A percentile compares a stretch with the other conserved stretches of the same genome.
phyloP scores from a whole-genome alignment of 2,797 vertebrate genomes.

The Sebastes miniatus region DNA sequence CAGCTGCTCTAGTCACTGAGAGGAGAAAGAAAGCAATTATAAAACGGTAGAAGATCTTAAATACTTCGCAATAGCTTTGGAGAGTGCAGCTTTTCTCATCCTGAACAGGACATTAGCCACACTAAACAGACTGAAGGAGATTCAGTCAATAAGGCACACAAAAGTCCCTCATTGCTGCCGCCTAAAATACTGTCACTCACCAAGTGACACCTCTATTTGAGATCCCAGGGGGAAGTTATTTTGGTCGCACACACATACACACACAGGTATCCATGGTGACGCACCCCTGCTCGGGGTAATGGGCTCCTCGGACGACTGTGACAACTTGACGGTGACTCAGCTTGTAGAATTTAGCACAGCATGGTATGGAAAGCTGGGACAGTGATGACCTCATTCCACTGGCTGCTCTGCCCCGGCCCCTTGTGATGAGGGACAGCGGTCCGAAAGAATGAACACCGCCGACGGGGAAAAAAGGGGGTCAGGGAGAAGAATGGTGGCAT shows the following conservation, averaged over 20 bases:
- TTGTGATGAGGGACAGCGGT: constrained; percentile 11
- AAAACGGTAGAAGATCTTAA: constrained; percentile 36
- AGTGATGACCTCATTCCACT: constrained; percentile 67
- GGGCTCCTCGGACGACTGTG: constrained; percentile 23
- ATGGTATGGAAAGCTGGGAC: constrained; percentile 42
- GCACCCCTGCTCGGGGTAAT: neutral
- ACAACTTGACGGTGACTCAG: constrained; percentile 64
- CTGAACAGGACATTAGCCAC: neutral
- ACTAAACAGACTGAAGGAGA: constrained; percentile 14
- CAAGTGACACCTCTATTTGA: constrained; percentile 43
- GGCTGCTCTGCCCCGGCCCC: constrained; percentile 14
- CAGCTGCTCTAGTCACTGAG: constrained; percentile 19
- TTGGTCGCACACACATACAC: constrained; percentile 33
- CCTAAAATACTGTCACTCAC: constrained; percentile 27
- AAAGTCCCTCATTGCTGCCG: neutral
- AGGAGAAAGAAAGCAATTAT: constrained; percentile 50
- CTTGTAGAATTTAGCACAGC: constrained; percentile 62
- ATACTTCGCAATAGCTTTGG: constrained; percentile 9
- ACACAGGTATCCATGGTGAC: constrained; percentile 56
- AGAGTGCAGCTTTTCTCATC: neutral
- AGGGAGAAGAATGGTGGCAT: constrained; percentile 41
- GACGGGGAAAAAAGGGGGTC: constrained; percentile 28
- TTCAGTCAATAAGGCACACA: constrained; percentile 9
- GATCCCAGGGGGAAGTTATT: constrained; percentile 44
- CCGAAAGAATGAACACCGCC: constrained; percentile 43